These are phyloP conservation scores for Steromphala cineraria DNA, from an alignment of 2,888 invertebrate genomes.

Conservation along the genomic window DNA sequence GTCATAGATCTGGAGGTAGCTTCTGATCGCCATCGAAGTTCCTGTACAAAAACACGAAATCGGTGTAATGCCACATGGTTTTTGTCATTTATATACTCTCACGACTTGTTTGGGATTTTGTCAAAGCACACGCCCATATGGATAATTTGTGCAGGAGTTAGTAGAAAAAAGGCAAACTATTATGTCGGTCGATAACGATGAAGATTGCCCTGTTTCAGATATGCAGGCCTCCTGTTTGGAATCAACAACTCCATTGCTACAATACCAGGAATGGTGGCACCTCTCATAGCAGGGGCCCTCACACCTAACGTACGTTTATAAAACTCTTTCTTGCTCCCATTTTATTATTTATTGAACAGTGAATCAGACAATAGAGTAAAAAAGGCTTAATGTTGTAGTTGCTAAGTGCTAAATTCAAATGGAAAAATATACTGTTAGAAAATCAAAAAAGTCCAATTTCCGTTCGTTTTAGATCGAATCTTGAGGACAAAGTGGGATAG, in stretches of 20 bases:
- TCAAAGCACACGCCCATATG: no score
- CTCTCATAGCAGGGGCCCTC: constrained; percentile 56
- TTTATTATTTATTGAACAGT: constrained; percentile 78
- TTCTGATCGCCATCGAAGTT: no score
- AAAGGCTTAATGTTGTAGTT: constrained; percentile 86
- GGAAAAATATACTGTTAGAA: no score
- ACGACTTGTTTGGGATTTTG: no score
- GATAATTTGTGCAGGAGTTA: no score
- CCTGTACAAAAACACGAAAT: no score
- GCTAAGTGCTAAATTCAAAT: constrained; percentile 45
- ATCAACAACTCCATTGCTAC: constrained; percentile 66
- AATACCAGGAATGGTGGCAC: constrained; percentile 69
- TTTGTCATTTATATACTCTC: no score
- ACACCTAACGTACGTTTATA: constrained; percentile 55
- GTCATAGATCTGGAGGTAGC: no score
- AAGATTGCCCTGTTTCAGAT: constrained; percentile 35
- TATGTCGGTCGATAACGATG: no score
- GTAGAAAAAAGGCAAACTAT: no score
- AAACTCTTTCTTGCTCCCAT: background rate
- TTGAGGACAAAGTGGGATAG: no score
- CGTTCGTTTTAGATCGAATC: background rate
- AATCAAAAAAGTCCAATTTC: background rate
- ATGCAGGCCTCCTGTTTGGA: constrained; percentile 65
- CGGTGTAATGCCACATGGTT: no score
- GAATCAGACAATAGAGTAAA: constrained; percentile 89